Base-by-base conservation (phyloP, 2,797 vertebrate genomes). In the Muscicapa comitata region DNA sequence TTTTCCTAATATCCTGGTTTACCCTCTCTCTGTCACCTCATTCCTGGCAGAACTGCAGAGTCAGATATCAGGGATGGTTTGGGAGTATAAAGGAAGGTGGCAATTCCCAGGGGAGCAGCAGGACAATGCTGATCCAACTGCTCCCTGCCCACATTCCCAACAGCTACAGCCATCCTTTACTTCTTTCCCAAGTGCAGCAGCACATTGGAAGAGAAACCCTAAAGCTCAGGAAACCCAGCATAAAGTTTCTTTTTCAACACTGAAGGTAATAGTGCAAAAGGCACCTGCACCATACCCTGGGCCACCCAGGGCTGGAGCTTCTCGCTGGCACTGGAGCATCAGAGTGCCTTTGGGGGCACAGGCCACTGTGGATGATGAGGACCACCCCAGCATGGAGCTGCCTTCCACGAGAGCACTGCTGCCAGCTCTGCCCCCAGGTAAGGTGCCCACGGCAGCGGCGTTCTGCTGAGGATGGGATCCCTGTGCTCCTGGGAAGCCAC, bases 371-470 rank as follows among this genome's bases (percentile, higher is more conserved):
- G 43, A 33, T 10, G 12, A 25, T 0, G 0, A 71, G 28, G 29
- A 61, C 12, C 54, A 68, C 24, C 61, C 25, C 50, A 28, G 53
- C 12, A 8, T 1, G n/a, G 43, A 45, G 43, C 11, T 10, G 1
- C 53, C 26, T 25, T 26, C 10, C 6, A 0, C 2, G 2, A 55
- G 7, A 14, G 15, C 14, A 7, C 1, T 24, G 9, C 70, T 35
- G 35, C 48, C 74, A 50, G 51, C 58, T 54, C 47, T 61, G 61
- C 72, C 14, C 20, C 13, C 38, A 61, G 38, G 38, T 35, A 65
- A 61, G 0, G 0, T 2, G 19, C 51, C 38, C 7, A 6, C 48
- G 31, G 17, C 53, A 50, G 55, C 2, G 8, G 19, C 1, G 0
- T 62, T 70, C 80, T 48, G 26, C 62, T 53, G 42, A 1, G 1